These are phyloP conservation scores for Macrophya annulata DNA, from an alignment of 2,888 invertebrate species.

Conservation along the genomic window DNA sequence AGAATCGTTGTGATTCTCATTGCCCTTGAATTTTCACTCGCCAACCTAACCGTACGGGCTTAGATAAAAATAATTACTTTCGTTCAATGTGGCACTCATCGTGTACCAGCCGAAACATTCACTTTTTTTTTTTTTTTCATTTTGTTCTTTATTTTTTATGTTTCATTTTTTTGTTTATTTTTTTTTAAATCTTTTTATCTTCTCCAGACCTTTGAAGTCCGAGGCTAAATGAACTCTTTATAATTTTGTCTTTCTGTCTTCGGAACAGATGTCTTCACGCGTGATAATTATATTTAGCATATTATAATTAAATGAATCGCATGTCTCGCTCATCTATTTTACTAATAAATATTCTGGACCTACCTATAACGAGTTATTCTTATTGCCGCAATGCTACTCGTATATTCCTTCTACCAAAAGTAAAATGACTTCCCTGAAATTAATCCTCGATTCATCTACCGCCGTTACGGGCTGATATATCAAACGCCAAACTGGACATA, in stretches of 20 bases:
- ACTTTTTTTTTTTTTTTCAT: not conserved
- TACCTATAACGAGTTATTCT: too few species aligned
- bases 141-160: not conserved
- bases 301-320: slow-evolving; percentile 51
- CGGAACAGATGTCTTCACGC: slow-evolving; percentile 65
- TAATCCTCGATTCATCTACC: not conserved
- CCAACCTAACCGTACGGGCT: slow-evolving; percentile 63
- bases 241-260: slow-evolving; percentile 72
- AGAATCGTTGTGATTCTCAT: slow-evolving; percentile 67
- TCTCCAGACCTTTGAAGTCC: slow-evolving; percentile 71
- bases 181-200: not conserved
- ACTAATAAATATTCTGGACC: not conserved
- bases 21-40: slow-evolving; percentile 76
- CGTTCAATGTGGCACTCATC: slow-evolving; percentile 66
- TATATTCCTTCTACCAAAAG: not conserved
- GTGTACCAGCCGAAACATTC: not conserved
- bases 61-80: slow-evolving; percentile 78
- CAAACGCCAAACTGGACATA: not conserved
- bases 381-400: not conserved
- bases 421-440: not conserved
- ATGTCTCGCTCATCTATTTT: not conserved
- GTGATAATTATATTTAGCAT: slow-evolving; percentile 50
- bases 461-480: not conserved
- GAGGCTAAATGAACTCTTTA: slow-evolving; percentile 69
- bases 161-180: not conserved